These are phyloP conservation scores for Corydoras sp. DNA, from an alignment of 2,113 vertebrate species.

Conservation along the genomic window DNA sequence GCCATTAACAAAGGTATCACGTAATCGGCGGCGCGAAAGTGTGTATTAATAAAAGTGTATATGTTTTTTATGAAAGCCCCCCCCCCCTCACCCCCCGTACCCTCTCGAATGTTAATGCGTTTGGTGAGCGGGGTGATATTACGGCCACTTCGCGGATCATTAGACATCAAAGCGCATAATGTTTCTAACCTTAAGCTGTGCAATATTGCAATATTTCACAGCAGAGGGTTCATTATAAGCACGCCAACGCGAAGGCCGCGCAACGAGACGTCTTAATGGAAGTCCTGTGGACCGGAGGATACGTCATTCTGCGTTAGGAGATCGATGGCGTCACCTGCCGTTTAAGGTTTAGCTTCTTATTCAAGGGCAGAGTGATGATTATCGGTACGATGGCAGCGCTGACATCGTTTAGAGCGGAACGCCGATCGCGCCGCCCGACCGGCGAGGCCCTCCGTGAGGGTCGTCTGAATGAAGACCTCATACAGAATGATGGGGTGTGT, in stretches of 20 bases:
- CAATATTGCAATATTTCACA: slow-evolving; percentile 40
- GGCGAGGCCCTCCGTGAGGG: no score
- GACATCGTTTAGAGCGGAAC: background rate
- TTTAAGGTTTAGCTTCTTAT: background rate
- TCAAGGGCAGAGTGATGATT: slow-evolving; percentile 1
- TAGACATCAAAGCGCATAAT: slow-evolving; percentile 47
- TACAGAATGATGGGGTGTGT: background rate
- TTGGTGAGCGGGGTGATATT: slow-evolving; percentile 36
- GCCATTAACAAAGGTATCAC: slow-evolving; percentile 35
- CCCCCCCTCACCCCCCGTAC: no score
- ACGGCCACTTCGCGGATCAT: slow-evolving; percentile 39
- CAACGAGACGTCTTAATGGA: slow-evolving; percentile 16
- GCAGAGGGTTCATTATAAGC: slow-evolving; percentile 38
- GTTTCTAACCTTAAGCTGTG: slow-evolving; percentile 41
- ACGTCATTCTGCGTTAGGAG: slow-evolving; percentile 4
- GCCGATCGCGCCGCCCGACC: no score
- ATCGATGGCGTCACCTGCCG: slow-evolving; percentile 2
- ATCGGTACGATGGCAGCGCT: background rate
- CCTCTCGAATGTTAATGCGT: slow-evolving; percentile 35
- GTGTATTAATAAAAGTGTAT: slow-evolving; percentile 30
- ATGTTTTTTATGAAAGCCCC: slow-evolving; percentile 26
- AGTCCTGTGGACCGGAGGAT: slow-evolving; percentile 1
- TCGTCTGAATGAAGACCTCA: no score
- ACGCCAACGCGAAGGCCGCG: slow-evolving; percentile 18
- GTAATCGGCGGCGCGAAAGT: slow-evolving; percentile 16